These are phyloP conservation scores for Drosophila pseudoobscura DNA, from an alignment of 1,140 invertebrate genomes.

Conservation along the genomic window DNA sequence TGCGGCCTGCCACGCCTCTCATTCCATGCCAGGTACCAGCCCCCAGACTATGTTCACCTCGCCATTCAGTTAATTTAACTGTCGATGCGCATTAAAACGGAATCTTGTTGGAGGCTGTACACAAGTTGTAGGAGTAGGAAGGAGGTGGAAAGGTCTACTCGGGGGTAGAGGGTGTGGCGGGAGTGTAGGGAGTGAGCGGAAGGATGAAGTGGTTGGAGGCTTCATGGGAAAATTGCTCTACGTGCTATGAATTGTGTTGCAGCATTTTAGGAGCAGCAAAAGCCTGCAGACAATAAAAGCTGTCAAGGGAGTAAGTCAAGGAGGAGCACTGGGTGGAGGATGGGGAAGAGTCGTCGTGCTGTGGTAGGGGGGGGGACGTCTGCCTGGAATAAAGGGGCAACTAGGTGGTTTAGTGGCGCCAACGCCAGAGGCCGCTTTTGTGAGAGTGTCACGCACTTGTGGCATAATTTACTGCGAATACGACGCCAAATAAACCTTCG, in stretches of 20 bases:
- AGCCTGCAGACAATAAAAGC: slow-evolving; percentile 55
- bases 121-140: slow-evolving; percentile 9
- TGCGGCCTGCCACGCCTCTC: slow-evolving; percentile 40
- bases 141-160: neutral
- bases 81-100: slow-evolving; percentile 61
- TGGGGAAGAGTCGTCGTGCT: neutral
- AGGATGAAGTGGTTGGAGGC: slow-evolving; percentile 12
- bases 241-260: slow-evolving; percentile 62
- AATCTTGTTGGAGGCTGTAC: slow-evolving; percentile 42
- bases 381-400: neutral
- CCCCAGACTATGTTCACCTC: neutral
- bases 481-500: slow-evolving; percentile 43
- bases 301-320: slow-evolving; percentile 29
- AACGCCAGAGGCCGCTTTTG: slow-evolving; percentile 13
- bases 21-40: slow-evolving; percentile 3
- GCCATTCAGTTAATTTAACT: slow-evolving; percentile 54
- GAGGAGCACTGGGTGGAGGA: neutral
- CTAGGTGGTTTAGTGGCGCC: too few species aligned
- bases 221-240: slow-evolving; percentile 57
- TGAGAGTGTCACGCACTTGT: slow-evolving; percentile 68
- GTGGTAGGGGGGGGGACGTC: neutral
- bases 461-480: slow-evolving; percentile 69
- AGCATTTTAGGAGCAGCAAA: slow-evolving; percentile 46
- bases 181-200: neutral
- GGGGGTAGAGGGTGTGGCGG: neutral